Evolutionary conservation across 2,888 invertebrate species (phyloP).

Genomic region (Chrysodeixis includens): DNA sequence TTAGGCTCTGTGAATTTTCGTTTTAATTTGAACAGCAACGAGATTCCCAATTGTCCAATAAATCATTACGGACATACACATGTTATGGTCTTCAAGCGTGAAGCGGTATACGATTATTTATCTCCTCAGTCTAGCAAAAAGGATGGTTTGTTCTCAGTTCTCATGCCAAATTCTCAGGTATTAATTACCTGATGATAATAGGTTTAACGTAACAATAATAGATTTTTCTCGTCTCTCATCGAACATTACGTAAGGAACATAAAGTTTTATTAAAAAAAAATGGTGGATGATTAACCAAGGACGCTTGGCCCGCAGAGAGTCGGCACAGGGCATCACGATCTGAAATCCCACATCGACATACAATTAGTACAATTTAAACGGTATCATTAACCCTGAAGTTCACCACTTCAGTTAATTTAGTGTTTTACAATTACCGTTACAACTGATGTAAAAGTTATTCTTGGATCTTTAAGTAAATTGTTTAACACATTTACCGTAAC

Average conservation of each 20-base stretch:
- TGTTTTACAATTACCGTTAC: background rate
- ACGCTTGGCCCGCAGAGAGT: background rate
- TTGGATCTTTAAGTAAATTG: background rate
- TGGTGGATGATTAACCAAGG: background rate
- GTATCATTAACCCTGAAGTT: background rate
- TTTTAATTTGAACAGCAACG: conserved; percentile 66
- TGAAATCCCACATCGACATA: background rate
- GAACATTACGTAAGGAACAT: background rate
- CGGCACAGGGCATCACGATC: no score
- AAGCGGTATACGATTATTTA: conserved; percentile 1
- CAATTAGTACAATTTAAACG: background rate
- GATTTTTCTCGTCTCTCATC: background rate
- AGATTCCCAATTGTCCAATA: no score
- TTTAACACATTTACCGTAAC: background rate
- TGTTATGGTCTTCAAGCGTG: background rate
- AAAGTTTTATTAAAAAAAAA: background rate
- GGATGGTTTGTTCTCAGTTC: background rate
- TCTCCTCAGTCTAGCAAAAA: conserved; percentile 1
- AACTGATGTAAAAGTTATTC: background rate
- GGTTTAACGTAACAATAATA: background rate
- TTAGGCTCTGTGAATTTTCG: conserved; percentile 68
- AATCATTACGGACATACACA: background rate
- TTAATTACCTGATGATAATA: background rate
- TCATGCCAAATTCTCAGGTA: background rate
- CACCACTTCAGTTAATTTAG: background rate